Conservation (phyloP, 2,888 invertebrate genomes). For the Drosophila atripex region DNA sequence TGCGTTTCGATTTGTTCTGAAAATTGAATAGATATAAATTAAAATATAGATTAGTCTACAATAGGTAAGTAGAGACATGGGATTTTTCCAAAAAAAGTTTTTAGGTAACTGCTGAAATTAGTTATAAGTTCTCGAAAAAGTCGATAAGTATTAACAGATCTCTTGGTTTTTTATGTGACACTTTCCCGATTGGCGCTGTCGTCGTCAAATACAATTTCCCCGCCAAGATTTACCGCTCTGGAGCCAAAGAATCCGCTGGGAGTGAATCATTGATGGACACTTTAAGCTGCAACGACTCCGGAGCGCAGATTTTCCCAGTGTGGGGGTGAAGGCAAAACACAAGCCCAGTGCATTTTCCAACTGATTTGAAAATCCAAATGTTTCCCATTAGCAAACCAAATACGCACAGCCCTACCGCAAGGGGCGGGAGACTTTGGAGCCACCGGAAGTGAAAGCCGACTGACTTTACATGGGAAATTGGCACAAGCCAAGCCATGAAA, state of each 20-base stretch:
- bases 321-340: constrained; percentile 23
- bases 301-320: constrained; percentile 8
- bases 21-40: constrained; percentile 9
- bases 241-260: constrained; percentile 10
- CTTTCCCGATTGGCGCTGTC: constrained; percentile 17
- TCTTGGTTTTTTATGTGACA: background rate
- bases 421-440: constrained; percentile 27
- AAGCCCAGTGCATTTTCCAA: constrained; percentile 71
- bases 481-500: constrained; percentile 77
- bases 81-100: too few species aligned
- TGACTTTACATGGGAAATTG: constrained; percentile 67
- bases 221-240: constrained; percentile 32
- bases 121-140: background rate
- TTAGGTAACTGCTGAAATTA: background rate
- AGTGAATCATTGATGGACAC: constrained; percentile 44
- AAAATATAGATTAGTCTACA: constrained; percentile 21
- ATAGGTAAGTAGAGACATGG: too few species aligned
- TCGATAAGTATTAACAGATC: constrained; percentile 3
- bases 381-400: constrained; percentile 78
- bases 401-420: constrained; percentile 49
- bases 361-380: constrained; percentile 76
- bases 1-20: constrained; percentile 24
- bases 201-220: constrained; percentile 33
- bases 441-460: constrained; percentile 39
- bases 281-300: constrained; percentile 48